phyloP scores from a whole-genome alignment of 2,888 invertebrate genomes.

The Strigamia transsilvanica region DNA sequence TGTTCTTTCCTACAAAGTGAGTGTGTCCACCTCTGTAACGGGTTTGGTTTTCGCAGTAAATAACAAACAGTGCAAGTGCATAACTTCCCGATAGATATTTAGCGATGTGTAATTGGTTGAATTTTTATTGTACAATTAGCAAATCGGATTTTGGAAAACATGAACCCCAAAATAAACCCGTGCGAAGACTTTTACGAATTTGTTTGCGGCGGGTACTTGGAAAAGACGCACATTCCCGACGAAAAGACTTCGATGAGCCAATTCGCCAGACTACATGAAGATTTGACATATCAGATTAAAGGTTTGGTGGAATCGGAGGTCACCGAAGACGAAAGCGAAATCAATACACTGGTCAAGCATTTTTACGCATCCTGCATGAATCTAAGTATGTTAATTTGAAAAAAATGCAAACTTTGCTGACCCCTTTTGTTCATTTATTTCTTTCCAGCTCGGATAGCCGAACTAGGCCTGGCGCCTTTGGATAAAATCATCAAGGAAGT shows the following conservation, averaged over 20 bases:
- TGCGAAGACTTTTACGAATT: constrained; percentile 11
- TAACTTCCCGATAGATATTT: too few species aligned
- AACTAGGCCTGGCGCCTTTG: constrained; percentile 78
- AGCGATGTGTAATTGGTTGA: too few species aligned
- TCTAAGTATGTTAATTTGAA: constrained; percentile 75
- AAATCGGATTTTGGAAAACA: not conserved
- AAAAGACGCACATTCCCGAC: constrained; percentile 78
- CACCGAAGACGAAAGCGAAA: constrained; percentile 60
- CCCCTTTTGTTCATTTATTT: constrained; percentile 4
- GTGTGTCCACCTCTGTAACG: too few species aligned
- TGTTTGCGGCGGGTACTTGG: not conserved
- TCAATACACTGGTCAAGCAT: constrained; percentile 78
- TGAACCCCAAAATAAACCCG: not conserved
- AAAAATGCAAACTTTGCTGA: too few species aligned
- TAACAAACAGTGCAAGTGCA: too few species aligned
- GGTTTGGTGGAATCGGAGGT: not conserved
- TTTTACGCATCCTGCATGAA: constrained; percentile 90
- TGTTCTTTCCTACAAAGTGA: too few species aligned
- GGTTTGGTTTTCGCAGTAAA: too few species aligned
- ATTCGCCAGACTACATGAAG: not conserved
- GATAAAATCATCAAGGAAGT: constrained; percentile 75
- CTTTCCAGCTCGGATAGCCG: constrained; percentile 77
- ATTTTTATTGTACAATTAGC: not conserved
- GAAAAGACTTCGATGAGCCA: constrained; percentile 69
- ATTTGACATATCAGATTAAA: not conserved